A percentile compares a stretch with the other conserved stretches of the same genome.
Evolutionary conservation across 2,113 vertebrate genomes (phyloP).

Genomic region (Gobiocypris rarus): DNA sequence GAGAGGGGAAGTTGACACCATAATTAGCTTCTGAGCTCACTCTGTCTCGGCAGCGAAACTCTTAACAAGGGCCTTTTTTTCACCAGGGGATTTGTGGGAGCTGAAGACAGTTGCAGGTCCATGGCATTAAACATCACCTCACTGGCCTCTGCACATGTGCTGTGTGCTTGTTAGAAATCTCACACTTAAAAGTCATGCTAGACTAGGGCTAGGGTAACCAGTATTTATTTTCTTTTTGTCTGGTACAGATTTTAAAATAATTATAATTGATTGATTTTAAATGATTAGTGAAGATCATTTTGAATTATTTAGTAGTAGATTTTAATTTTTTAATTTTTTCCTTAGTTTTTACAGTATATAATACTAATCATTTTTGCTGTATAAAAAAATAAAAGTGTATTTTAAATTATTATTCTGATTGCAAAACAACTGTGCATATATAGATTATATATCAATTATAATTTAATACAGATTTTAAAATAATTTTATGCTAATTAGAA

Average conservation of each 20-base stretch:
- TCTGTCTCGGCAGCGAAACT: slow-evolving; percentile 3
- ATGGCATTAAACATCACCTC: slow-evolving; percentile 15
- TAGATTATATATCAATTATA: too few relatives aligned
- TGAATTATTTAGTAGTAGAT: neutral
- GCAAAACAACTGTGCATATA: neutral
- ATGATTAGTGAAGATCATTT: neutral
- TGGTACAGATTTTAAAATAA: neutral
- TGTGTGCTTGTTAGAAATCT: slow-evolving; percentile 8
- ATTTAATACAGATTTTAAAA: too few relatives aligned
- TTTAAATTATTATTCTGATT: neutral
- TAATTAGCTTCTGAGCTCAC: slow-evolving; percentile 40
- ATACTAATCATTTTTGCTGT: neutral
- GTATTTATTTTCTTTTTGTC: neutral
- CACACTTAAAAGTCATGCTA: neutral
- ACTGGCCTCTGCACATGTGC: slow-evolving; percentile 1
- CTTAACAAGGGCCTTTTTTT: slow-evolving; percentile 29
- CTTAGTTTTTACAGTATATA: neutral
- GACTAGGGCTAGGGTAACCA: too few relatives aligned
- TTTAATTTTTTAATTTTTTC: too few relatives aligned
- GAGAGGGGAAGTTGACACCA: slow-evolving; percentile 37
- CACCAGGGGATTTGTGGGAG: slow-evolving; percentile 16
- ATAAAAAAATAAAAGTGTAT: too few relatives aligned
- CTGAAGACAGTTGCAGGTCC: slow-evolving; percentile 16
- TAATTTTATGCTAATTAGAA: too few relatives aligned
- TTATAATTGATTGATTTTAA: neutral